These are phyloP conservation scores for Suillia variegata DNA, from an alignment of 2,888 invertebrate genomes.

Conservation along the genomic window DNA sequence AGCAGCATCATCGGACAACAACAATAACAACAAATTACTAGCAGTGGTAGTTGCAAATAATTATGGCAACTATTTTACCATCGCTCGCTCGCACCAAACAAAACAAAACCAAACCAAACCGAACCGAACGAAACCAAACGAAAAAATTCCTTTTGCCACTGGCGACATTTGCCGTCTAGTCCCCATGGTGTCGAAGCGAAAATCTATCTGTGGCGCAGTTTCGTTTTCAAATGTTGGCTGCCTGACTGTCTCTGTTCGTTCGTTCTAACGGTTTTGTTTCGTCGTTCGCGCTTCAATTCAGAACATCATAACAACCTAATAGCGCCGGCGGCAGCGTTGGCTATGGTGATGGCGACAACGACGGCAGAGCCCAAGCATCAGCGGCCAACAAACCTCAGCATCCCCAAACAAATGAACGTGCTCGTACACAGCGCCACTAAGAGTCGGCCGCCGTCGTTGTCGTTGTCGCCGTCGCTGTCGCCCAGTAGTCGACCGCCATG, in stretches of 20 bases:
- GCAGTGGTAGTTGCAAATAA: slow-evolving; percentile 32
- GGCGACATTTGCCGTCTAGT: slow-evolving; percentile 55
- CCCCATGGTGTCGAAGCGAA: slow-evolving; percentile 52
- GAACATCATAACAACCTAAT: slow-evolving; percentile 34
- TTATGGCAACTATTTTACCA: slow-evolving; percentile 33
- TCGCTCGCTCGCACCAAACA: slow-evolving; percentile 2
- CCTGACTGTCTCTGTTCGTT: slow-evolving; percentile 44
- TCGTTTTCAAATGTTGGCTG: slow-evolving; percentile 49
- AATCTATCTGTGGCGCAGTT: slow-evolving; percentile 41
- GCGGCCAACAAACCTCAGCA: slow-evolving; percentile 21
- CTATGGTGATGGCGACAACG: not conserved
- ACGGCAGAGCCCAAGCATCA: too few relatives aligned
- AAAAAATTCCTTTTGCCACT: slow-evolving; percentile 40
- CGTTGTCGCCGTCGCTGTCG: slow-evolving; percentile 33
- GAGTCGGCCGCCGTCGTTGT: too few relatives aligned
- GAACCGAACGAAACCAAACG: too few relatives aligned
- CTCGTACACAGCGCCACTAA: too few relatives aligned
- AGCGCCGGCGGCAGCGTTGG: slow-evolving; percentile 35
- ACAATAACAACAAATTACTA: slow-evolving; percentile 31
- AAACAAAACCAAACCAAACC: too few relatives aligned
- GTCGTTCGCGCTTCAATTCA: slow-evolving; percentile 34
- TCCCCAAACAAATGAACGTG: too few relatives aligned
- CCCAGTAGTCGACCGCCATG: slow-evolving; percentile 39
- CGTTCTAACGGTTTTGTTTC: too few relatives aligned
- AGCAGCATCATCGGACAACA: too few relatives aligned